phyloP scores from a whole-genome alignment of 2,113 vertebrate species.

The Percina caprodes region DNA sequence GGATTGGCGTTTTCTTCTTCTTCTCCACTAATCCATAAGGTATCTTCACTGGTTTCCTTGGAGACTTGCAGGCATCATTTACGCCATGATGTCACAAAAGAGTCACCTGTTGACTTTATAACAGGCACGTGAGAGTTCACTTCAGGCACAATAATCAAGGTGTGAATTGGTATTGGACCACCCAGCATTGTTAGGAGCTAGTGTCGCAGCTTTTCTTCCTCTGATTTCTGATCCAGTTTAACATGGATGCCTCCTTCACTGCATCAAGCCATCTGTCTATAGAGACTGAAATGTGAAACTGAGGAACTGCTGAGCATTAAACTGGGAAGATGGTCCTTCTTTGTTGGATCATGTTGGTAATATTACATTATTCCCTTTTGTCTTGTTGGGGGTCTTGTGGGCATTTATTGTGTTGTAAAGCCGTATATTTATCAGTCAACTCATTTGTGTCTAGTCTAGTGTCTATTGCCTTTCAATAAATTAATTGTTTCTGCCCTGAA shows the following conservation, averaged over 20 bases:
- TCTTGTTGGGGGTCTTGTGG: background rate
- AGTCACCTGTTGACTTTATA: background rate
- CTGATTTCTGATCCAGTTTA: background rate
- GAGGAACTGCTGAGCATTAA: background rate
- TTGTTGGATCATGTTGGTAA: background rate
- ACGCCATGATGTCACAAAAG: background rate
- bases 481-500: background rate
- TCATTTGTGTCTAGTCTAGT: background rate
- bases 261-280: background rate
- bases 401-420: background rate
- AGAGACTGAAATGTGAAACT: background rate
- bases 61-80: background rate
- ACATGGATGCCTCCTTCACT: background rate
- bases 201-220: background rate
- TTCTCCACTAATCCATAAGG: background rate
- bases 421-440: background rate
- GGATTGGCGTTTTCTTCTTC: background rate
- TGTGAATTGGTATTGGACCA: constrained; percentile 17
- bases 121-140: background rate
- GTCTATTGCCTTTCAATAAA: background rate
- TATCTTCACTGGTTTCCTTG: background rate
- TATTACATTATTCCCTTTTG: background rate
- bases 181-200: background rate
- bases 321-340: background rate
- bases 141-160: background rate